A percentile compares a stretch with the other conserved stretches of the same genome.
Conservation (phyloP, 2,888 invertebrate genomes). For the Chaitophorus viminalis region DNA sequence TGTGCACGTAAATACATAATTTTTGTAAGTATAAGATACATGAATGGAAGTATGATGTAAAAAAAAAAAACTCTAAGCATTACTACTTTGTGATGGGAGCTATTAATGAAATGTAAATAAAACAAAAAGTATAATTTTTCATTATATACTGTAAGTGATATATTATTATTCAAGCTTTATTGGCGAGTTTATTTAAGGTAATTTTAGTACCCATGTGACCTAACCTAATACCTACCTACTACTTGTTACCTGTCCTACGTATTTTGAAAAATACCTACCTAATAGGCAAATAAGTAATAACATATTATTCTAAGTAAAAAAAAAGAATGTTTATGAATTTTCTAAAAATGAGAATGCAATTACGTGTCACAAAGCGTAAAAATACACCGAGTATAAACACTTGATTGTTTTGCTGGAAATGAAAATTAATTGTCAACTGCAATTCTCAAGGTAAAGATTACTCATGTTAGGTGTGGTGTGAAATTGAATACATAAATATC, state of each 20-base stretch:
- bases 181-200: no score
- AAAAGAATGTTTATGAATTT: neutral
- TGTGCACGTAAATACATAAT: neutral
- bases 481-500: conserved; percentile 9
- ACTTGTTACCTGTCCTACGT: no score
- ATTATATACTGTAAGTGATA: neutral
- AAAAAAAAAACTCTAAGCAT: neutral
- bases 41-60: conserved; percentile 40
- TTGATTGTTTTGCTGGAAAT: neutral
- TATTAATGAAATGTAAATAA: neutral
- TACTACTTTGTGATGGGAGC: neutral
- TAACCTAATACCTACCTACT: no score
- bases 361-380: neutral
- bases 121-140: neutral
- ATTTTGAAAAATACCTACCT: no score
- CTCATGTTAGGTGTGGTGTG: conserved; percentile 6
- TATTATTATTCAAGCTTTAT: neutral
- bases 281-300: no score
- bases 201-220: no score
- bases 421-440: neutral
- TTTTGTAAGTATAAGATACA: conserved; percentile 16
- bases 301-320: neutral
- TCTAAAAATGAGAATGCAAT: neutral
- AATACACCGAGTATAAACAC: neutral
- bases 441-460: conserved; percentile 3